A percentile compares a stretch with the other conserved stretches of the same genome.
Evolutionary conservation across 2,113 vertebrate species (phyloP).

Genomic region (Clupea harengus): DNA sequence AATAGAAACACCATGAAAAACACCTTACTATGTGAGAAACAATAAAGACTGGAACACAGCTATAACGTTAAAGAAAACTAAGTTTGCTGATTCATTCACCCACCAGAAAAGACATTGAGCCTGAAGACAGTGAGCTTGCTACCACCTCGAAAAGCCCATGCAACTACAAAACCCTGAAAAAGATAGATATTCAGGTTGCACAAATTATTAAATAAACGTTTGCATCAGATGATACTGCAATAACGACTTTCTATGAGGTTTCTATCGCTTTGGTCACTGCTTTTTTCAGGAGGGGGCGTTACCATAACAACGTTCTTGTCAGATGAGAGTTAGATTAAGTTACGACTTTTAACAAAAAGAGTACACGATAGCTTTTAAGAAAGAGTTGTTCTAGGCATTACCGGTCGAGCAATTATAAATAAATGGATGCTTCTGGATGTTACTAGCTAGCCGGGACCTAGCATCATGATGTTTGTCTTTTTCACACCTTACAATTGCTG

Average conservation of each 20-base stretch:
- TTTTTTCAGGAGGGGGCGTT: background rate
- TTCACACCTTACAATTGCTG: background rate
- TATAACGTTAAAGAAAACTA: background rate
- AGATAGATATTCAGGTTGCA: background rate
- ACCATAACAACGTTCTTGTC: slow-evolving; percentile 1
- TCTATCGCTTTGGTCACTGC: background rate
- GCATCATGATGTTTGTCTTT: background rate
- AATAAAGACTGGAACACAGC: slow-evolving; percentile 41
- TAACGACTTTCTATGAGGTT: background rate
- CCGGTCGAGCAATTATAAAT: background rate
- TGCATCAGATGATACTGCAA: too few relatives aligned
- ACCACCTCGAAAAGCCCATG: slow-evolving; percentile 46
- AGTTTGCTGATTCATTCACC: background rate
- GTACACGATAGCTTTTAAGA: background rate
- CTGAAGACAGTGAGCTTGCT: slow-evolving; percentile 54
- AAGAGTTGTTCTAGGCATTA: background rate
- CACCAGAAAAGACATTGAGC: slow-evolving; percentile 81
- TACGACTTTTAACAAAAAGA: background rate
- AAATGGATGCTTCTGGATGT: background rate
- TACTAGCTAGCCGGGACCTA: background rate
- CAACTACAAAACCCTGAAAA: background rate
- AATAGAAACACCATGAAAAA: too few relatives aligned
- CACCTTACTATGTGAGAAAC: too few relatives aligned
- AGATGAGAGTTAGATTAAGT: background rate
- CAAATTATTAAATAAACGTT: background rate